Base-by-base conservation (phyloP, 37 sponge, comb jelly and placozoan species). In the Geodia barretti region DNA sequence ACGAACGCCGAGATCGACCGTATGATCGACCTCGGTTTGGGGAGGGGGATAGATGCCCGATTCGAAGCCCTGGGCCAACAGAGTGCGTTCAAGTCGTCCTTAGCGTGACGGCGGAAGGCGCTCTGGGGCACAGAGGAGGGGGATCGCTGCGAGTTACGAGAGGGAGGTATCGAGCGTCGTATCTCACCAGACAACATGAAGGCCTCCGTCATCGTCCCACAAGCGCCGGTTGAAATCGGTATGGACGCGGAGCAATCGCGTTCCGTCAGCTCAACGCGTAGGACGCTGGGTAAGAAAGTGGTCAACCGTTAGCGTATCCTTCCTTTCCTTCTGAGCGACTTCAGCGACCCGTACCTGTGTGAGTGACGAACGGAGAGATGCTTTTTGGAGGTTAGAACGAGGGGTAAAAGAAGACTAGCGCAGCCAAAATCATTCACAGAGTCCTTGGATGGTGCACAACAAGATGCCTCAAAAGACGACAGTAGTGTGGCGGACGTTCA, bases 21-120 rank as follows among this genome's bases (percentile, higher is more conserved):
- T 1, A 76, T 90, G 29, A 43, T 73, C 37, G 75, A 70, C 54
- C 60, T 88, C 1, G 88, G 88, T 21, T 78, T 88, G 21, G 88
- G 88, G 25, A 33, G 88, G 38, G 88, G 88, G 5, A 40, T 88
- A 33, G 88, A 88, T 37, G 83, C 88, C 88, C 24, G 64, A 65
- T 33, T 17, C 40, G 8, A 78, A 74, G 31, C 88, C 88, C 4
- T 88, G 88, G 88, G 7, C 47, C 9, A 39, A 71, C 30, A 88
- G 73, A 77, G 58, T 33, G 68, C 88, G 31, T 88, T 88, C 39
- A 83, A 88, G 39, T n/a, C 60, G 84, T 74, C 23, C 62, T 75
- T 37, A 11, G 24, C 17, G 84, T 83, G 1, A 63, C 43, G 5
- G 24, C 28, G 1, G 68, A 74, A 3, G 70, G 41, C 67, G 60